A percentile compares a stretch with the other conserved stretches of the same genome.
Conservation (phyloP, 1,140 invertebrate species). For the Hylaeus anthracinus region DNA sequence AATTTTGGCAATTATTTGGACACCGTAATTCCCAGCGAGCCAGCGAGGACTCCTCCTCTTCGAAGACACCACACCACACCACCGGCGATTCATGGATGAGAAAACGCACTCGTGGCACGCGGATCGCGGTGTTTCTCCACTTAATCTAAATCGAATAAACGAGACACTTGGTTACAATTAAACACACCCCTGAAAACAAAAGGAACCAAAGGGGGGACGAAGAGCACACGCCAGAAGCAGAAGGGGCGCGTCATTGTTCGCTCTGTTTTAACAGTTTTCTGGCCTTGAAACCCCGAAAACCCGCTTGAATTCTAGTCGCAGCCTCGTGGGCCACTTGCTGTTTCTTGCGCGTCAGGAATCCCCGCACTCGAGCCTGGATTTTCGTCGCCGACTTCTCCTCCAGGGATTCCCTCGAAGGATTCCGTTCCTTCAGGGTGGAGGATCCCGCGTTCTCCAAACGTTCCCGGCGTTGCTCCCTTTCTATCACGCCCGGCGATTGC, state of each 20-base stretch:
- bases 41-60: too few species aligned
- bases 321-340: constrained; percentile 81
- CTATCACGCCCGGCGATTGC: not conserved
- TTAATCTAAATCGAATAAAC: too few species aligned
- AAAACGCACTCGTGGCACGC: not conserved
- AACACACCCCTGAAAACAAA: not conserved
- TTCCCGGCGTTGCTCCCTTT: not conserved
- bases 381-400: constrained; percentile 86
- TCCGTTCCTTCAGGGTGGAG: constrained; percentile 38
- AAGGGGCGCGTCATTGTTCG: constrained; percentile 58
- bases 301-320: constrained; percentile 84
- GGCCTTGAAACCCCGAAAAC: constrained; percentile 83
- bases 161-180: not conserved
- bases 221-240: not conserved
- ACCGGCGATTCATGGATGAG: not conserved
- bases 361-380: constrained; percentile 88
- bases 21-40: too few species aligned
- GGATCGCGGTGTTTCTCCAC: too few species aligned
- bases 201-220: not conserved
- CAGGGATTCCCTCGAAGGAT: constrained; percentile 59
- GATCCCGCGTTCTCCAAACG: not conserved
- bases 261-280: constrained; percentile 78
- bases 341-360: constrained; percentile 86
- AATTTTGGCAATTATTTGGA: too few species aligned
- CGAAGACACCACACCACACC: too few species aligned